Evolutionary conservation across 1,140 invertebrate genomes (phyloP), one percentile per base, ranked within the genome.

Genomic region (Hypothenemus hampei): DNA sequence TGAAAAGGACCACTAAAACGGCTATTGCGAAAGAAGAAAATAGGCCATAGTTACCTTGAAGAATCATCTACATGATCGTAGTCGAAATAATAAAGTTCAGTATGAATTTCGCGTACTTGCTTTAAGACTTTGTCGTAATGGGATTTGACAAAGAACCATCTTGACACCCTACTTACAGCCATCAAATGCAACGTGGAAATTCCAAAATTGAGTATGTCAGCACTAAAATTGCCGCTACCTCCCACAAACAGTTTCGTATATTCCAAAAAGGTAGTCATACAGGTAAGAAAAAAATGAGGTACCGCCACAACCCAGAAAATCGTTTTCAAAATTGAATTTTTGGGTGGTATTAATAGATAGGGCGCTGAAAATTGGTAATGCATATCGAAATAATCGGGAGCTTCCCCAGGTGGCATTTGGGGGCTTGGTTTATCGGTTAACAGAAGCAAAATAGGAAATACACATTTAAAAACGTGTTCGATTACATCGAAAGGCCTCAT

Each of bases 131-230:
- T 8, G 10, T 39, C 36, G 18, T 16, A 39, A 16, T 39, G n/a
- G 3, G 13, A 3, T 39, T 13, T 39, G 36, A 39, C 19, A 4
- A 39, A 4, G 36, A 13, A 18, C 36, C 36, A 39, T 39, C 36
- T 39, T 4, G 18, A 5, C 10, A 39, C 36, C n/a, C 36, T 39
- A 15, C n/a, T n/a, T n/a, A n/a, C n/a, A n/a, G n/a, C n/a, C n/a
- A n/a, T n/a, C n/a, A 37, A 43, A 43, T 43, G 40, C 15, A 43
- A 43, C 7, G 20, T 10, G 18, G 21, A 7, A 20, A 43, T 11
- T 3, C 16, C 40, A 11, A 43, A 43, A 21, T 43, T 54, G 35
- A 54, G 37, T 4, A 52, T 52, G 39, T 43, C 16, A 3, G 19
- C 5, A 36, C 41, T 45, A 15, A 33, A 45, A 15, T 44, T 15